Conservation (phyloP, 2,797 vertebrate genomes). For the Arremon brunneinucha region DNA sequence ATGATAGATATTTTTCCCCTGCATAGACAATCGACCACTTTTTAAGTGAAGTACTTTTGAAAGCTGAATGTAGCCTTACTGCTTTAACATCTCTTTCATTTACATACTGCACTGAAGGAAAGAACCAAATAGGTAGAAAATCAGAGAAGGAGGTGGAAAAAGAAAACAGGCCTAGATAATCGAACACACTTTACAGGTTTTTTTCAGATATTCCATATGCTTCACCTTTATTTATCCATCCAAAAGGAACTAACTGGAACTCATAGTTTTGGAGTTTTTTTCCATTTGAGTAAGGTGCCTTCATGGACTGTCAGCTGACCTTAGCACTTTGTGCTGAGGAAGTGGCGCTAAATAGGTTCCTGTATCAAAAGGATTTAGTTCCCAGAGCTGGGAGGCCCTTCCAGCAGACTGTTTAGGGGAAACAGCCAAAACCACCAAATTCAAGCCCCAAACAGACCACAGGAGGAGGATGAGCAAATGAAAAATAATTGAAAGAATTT, state of each 20-base stretch:
- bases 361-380: neutral
- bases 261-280: neutral
- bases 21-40: neutral
- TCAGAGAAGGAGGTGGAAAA: neutral
- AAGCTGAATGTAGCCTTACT: neutral
- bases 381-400: neutral
- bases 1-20: neutral
- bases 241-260: neutral
- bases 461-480: neutral
- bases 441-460: neutral
- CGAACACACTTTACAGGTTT: accelerated
- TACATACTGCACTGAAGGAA: neutral
- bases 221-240: neutral
- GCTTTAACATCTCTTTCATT: neutral
- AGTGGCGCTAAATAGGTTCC: neutral
- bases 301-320: neutral
- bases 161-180: neutral
- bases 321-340: neutral
- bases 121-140: neutral
- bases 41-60: neutral
- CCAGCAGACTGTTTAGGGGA: neutral
- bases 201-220: neutral
- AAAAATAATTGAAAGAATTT: neutral
- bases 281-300: neutral
- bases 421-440: neutral